Percentiles rank a stretch among this genome's conserved stretches.
Conservation (phyloP, 2,888 invertebrate genomes). For the Rhopalosiphum nymphaeae region DNA sequence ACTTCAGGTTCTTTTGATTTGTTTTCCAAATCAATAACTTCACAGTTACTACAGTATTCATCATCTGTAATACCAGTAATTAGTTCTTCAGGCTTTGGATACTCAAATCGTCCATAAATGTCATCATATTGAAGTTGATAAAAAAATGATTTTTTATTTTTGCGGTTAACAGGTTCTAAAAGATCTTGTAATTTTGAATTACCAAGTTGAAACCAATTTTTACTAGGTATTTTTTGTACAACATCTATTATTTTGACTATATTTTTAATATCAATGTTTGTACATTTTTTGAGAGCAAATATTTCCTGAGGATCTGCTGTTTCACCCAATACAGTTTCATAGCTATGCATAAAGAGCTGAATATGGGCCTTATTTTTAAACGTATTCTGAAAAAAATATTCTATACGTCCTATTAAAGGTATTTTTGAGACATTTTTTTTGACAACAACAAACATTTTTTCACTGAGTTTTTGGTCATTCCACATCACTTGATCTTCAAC, state of each 20-base stretch:
- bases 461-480: neutral
- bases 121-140: slow-evolving; percentile 55
- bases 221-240: slow-evolving; percentile 28
- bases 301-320: slow-evolving; percentile 82
- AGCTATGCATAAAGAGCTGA: slow-evolving; percentile 73
- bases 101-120: slow-evolving; percentile 46
- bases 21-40: neutral
- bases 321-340: slow-evolving; percentile 85
- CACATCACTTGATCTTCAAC: neutral
- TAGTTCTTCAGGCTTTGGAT: neutral
- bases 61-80: neutral
- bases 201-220: slow-evolving; percentile 47
- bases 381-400: slow-evolving; percentile 33
- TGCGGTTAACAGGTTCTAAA: slow-evolving; percentile 35
- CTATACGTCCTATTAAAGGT: neutral
- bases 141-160: slow-evolving; percentile 43
- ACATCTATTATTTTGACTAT: slow-evolving; percentile 30
- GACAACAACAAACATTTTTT: slow-evolving; percentile 53
- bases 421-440: neutral
- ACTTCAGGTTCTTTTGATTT: slow-evolving; percentile 5
- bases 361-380: slow-evolving; percentile 40
- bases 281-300: slow-evolving; percentile 72
- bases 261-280: slow-evolving; percentile 6
- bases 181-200: slow-evolving; percentile 49
- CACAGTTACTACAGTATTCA: slow-evolving; percentile 51